Evolutionary conservation across 2,888 invertebrate species (phyloP).

Genomic region (Laothoe populi): DNA sequence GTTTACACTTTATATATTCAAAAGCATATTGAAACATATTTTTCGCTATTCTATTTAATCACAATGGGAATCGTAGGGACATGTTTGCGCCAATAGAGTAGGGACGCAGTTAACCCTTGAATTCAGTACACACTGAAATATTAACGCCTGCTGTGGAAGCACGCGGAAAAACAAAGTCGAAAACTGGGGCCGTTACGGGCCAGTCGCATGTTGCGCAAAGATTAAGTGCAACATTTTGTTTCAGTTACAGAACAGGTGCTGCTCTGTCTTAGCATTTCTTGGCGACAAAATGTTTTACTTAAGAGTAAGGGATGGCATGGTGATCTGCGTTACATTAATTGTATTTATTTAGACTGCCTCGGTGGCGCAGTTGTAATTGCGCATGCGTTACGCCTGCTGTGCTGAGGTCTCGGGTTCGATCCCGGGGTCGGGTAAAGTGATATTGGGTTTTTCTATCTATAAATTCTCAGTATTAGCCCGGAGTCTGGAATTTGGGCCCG

Average conservation of each 20-base stretch:
- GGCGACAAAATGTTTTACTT: too few species aligned
- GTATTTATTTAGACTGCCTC: too few species aligned
- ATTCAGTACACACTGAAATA: conserved; percentile 80
- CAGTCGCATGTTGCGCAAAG: conserved; percentile 76
- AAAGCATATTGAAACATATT: conserved; percentile 11
- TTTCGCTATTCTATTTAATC: conserved; percentile 39
- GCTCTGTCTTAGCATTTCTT: too few species aligned
- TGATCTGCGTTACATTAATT: too few species aligned
- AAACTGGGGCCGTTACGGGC: conserved; percentile 80
- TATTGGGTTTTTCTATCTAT: too few species aligned
- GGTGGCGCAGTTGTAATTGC: too few species aligned
- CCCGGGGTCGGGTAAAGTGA: too few species aligned
- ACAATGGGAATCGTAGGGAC: conserved; percentile 58
- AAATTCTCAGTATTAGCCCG: too few species aligned
- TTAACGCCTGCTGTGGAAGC: conserved; percentile 79
- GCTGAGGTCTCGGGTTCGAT: too few species aligned
- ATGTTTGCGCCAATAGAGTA: conserved; percentile 57
- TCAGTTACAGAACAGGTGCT: conserved; percentile 39
- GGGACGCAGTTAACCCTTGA: conserved; percentile 79
- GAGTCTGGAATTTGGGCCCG: too few species aligned
- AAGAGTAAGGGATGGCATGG: too few species aligned
- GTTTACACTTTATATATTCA: background rate
- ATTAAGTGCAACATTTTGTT: conserved; percentile 50
- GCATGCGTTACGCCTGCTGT: too few species aligned
- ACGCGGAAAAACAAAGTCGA: conserved; percentile 83